Percentiles rank a stretch among this genome's conserved stretches.
Conservation (phyloP, 2,888 invertebrate species). For the Shargacucullia verbasci region DNA sequence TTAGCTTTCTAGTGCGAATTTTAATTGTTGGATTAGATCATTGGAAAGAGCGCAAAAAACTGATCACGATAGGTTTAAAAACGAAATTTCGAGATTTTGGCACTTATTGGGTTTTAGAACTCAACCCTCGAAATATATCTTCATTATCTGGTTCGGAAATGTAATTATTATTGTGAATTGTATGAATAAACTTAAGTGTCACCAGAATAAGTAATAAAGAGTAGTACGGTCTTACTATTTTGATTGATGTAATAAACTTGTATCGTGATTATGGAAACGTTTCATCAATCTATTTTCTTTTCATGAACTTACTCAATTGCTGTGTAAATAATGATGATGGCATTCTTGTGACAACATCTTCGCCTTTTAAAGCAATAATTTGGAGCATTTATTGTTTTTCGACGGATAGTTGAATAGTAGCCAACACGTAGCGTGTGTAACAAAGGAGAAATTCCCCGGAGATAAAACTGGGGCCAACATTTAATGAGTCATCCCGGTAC, state of each 20-base stretch:
- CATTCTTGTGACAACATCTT: conserved; percentile 19
- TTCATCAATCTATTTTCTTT: conserved; percentile 15
- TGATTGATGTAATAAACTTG: conserved; percentile 6
- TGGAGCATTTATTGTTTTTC: conserved; percentile 48
- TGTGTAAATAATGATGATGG: conserved; percentile 7
- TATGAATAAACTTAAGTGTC: not conserved
- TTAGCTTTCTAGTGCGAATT: too few relatives aligned
- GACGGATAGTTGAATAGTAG: conserved; percentile 68
- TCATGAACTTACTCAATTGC: not conserved
- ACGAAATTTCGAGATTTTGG: too few relatives aligned
- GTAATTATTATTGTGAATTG: conserved; percentile 3
- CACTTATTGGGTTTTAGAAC: too few relatives aligned
- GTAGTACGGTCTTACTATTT: conserved; percentile 7
- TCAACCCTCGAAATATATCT: too few relatives aligned
- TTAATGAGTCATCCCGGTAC: conserved; percentile 70
- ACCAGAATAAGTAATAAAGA: conserved; percentile 6
- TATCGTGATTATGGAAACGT: conserved; percentile 14
- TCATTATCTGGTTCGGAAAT: conserved; percentile 1
- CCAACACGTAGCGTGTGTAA: conserved; percentile 70
- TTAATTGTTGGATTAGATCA: too few relatives aligned
- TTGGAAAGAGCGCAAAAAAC: too few relatives aligned
- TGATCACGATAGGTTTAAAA: too few relatives aligned
- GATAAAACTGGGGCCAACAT: conserved; percentile 64
- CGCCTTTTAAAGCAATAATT: conserved; percentile 51
- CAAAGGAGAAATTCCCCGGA: conserved; percentile 73